Base-by-base conservation (phyloP, 2,888 invertebrate species). In the Trisateles emortualis region DNA sequence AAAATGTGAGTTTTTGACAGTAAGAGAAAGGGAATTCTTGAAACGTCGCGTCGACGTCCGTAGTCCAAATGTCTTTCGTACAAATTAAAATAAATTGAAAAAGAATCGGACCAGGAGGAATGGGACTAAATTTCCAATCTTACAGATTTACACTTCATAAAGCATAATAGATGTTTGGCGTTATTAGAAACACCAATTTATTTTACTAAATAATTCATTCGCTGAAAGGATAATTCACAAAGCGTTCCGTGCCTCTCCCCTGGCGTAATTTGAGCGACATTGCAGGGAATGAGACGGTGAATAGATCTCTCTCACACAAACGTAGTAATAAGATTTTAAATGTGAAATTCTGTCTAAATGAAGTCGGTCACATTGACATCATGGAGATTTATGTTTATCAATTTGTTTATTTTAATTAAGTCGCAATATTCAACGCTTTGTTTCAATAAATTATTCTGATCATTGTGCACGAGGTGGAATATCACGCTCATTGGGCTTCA, bases 321-420 rank as follows among this genome's bases (percentile, higher is more conserved):
- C 67, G 66, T 62, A 59, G 81, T 83, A 88, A 88, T 88, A 88
- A 87, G 81, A 86, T 86, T 87, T 86, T 84, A 83, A 87, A 87
- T 83, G 86, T 79, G 83, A 76, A 81, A 78, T 83, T 84, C 79
- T 78, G 75, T 79, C 76, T 75, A 83, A 87, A 87, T 83, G 80
- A 84, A 84, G 75, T 79, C 62, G 54, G 64, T 70, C 48, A 69
- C 71, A 79, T 80, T 70, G 78, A 63, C 74, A 68, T 76, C 60
- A 58, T 55, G 64, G 50, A 52, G 68, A 74, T 75, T 72, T 76
- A 68, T 69, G 70, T 72, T 52, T 58, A 59, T 58, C 55, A 57
- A 63, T 45, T 59, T 39, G 55, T 66, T 62, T 60, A 50, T 68
- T 68, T 68, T 65, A 67, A 65, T 71, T 69, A 62, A 72, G 60